Evolutionary conservation across 2,797 vertebrate genomes (phyloP).

Genomic region (Pteropus rufus): DNA sequence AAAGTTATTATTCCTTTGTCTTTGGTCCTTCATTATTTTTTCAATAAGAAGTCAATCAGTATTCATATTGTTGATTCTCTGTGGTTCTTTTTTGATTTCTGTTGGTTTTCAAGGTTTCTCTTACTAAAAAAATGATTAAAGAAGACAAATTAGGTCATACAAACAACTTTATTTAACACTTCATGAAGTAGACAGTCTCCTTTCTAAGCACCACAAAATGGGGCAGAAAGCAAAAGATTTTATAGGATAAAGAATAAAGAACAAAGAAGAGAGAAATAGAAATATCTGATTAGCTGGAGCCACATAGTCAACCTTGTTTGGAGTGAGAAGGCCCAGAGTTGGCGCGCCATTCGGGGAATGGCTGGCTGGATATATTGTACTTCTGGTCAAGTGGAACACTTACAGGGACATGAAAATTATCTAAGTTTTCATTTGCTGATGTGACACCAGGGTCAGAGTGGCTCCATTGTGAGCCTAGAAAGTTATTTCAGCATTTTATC

Average conservation of each 20-base stretch:
- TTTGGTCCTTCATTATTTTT: not conserved
- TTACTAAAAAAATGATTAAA: not conserved
- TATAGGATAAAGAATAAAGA: not conserved
- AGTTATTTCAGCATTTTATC: not conserved
- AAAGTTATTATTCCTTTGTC: not conserved
- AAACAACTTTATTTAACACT: not conserved
- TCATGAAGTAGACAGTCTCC: not conserved
- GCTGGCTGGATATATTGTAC: not conserved
- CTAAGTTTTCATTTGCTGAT: not conserved
- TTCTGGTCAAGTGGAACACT: not conserved
- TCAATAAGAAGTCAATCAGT: not conserved
- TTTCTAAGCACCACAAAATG: not conserved
- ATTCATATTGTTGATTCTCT: not conserved
- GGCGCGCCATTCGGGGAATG: not conserved
- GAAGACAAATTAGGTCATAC: not conserved
- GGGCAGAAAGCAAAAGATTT: not conserved
- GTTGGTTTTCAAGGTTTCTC: not conserved
- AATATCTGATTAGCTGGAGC: not conserved
- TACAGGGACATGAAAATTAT: not conserved
- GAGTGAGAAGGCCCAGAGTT: not conserved
- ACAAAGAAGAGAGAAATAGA: not conserved
- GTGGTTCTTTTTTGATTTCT: not conserved
- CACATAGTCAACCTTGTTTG: not conserved
- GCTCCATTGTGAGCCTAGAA: not conserved
- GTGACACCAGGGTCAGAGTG: not conserved